These are phyloP conservation scores for Megalopta genalis DNA, from an alignment of 1,140 invertebrate genomes.

Conservation along the genomic window DNA sequence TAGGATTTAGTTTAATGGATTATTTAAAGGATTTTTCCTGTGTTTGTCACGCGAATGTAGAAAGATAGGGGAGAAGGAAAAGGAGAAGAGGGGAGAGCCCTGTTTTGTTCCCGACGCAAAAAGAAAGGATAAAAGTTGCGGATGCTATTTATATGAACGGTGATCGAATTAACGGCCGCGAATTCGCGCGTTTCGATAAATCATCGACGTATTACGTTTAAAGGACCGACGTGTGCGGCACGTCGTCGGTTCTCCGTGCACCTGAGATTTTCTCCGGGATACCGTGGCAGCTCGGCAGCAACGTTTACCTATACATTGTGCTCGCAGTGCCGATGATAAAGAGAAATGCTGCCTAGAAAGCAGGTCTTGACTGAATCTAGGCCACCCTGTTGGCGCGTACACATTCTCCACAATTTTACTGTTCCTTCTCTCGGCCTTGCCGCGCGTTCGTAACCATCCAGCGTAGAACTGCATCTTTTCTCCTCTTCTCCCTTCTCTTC, in stretches of 20 bases:
- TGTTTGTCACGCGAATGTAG: not conserved
- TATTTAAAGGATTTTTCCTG: not conserved
- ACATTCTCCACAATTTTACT: conserved; percentile 79
- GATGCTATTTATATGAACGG: not conserved
- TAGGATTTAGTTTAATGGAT: not conserved
- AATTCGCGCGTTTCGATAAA: not conserved
- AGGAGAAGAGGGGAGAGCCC: not conserved
- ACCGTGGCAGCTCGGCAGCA: conserved; percentile 65
- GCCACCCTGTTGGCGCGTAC: conserved; percentile 76
- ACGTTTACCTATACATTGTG: conserved; percentile 67
- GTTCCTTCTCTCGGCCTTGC: conserved; percentile 73
- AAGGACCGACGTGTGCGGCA: not conserved
- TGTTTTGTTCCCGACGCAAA: not conserved
- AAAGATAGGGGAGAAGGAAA: not conserved
- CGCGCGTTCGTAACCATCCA: conserved; percentile 54
- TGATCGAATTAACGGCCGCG: no score
- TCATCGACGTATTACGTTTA: not conserved
- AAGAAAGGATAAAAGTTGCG: not conserved
- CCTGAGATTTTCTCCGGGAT: conserved; percentile 69
- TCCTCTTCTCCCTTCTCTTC: not conserved
- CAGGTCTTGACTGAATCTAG: conserved; percentile 79
- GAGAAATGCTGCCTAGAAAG: conserved; percentile 81
- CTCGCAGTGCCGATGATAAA: conserved; percentile 74
- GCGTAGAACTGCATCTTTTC: conserved; percentile 34
- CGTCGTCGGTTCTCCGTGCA: no score